Conservation (phyloP, 2,888 invertebrate genomes). For the Andrena bicolor region DNA sequence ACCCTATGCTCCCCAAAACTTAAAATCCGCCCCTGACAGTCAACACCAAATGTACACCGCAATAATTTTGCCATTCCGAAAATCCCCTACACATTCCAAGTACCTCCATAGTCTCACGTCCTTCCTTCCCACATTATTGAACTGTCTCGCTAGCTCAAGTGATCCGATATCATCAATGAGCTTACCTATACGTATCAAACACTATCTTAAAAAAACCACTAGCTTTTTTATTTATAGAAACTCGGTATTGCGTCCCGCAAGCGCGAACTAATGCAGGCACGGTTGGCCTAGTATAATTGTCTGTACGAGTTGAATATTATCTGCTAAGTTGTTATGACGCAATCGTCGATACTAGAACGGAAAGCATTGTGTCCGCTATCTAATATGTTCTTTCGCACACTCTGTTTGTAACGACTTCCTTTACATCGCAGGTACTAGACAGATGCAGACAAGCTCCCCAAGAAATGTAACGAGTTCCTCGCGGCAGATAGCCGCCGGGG, state of each 20-base stretch:
- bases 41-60: too few species aligned
- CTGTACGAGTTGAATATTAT: background rate
- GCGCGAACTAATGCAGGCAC: background rate
- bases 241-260: too few species aligned
- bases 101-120: too few species aligned
- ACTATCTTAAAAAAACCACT: background rate
- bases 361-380: constrained; percentile 19
- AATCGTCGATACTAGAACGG: constrained; percentile 15
- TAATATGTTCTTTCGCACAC: constrained; percentile 28
- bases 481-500: constrained; percentile 23
- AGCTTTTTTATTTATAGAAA: constrained; percentile 5
- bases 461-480: constrained; percentile 56
- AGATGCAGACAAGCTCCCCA: constrained; percentile 20
- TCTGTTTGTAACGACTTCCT: constrained; percentile 45
- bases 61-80: too few species aligned
- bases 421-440: constrained; percentile 26
- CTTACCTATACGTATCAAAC: background rate
- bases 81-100: too few species aligned
- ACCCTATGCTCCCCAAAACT: too few species aligned
- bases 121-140: too few species aligned
- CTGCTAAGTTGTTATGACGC: constrained; percentile 12
- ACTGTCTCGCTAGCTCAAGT: background rate
- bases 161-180: background rate
- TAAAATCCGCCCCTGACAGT: too few species aligned
- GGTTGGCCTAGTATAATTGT: background rate